Conservation (phyloP, 2,888 invertebrate genomes). For the Nemotelus nigrinus region DNA sequence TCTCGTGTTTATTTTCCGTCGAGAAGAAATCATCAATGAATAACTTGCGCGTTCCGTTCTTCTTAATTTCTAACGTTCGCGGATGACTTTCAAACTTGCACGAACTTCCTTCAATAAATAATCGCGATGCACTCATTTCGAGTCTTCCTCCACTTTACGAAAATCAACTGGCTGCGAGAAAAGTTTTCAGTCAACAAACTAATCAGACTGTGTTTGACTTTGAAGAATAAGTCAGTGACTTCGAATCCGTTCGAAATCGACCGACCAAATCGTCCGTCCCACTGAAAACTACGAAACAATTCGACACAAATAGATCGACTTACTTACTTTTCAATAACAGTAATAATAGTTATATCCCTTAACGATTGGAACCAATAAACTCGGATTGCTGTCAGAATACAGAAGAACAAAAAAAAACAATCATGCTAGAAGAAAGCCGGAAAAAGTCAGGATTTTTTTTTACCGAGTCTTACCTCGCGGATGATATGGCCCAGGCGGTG, state of each 20-base stretch:
- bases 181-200: too few species aligned
- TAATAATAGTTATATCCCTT: background rate
- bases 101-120: constrained; percentile 13
- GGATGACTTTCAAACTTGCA: constrained; percentile 17
- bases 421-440: background rate
- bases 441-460: background rate
- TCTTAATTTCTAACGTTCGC: background rate
- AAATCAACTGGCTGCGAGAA: too few species aligned
- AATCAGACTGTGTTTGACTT: too few species aligned
- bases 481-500: background rate
- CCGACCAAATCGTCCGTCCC: background rate
- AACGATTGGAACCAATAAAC: constrained; percentile 36
- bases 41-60: constrained; percentile 25
- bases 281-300: background rate
- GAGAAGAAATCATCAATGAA: constrained; percentile 26
- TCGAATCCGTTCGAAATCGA: background rate
- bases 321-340: constrained; percentile 21
- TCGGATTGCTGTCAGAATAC: constrained; percentile 2
- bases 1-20: constrained; percentile 57
- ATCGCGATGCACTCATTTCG: background rate
- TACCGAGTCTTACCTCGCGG: background rate
- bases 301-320: constrained; percentile 14
- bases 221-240: constrained; percentile 2
- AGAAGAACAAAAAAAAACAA: constrained; percentile 18
- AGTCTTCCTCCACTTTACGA: background rate